A percentile compares a stretch with the other conserved stretches of the same genome.
Conservation (phyloP, 2,113 vertebrate genomes). For the Aegithalos caudatus region DNA sequence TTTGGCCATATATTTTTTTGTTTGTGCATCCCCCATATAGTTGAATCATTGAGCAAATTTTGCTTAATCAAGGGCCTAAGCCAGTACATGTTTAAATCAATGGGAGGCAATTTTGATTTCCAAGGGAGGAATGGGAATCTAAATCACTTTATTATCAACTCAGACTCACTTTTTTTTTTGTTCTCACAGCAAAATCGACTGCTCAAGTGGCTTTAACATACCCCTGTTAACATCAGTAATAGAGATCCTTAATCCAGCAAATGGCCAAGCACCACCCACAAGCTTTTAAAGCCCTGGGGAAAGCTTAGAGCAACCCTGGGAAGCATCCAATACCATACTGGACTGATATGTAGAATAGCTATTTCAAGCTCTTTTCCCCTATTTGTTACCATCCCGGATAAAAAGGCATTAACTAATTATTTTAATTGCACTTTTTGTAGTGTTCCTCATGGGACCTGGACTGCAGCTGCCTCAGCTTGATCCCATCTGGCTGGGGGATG, state of each 20-base stretch:
- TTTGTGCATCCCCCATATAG: background rate
- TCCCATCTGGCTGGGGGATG: conserved; percentile 42
- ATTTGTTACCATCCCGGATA: background rate
- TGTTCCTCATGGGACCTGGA: background rate
- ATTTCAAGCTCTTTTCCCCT: background rate
- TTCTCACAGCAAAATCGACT: background rate
- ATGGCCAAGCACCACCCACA: background rate
- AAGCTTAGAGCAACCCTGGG: background rate
- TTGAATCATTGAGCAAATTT: conserved; percentile 33
- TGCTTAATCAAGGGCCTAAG: background rate
- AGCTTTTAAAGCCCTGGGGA: background rate
- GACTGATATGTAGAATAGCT: background rate
- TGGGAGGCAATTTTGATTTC: background rate
- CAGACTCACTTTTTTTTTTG: background rate
- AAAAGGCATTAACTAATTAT: conserved; percentile 56
- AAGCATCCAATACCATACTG: background rate
- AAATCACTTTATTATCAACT: background rate
- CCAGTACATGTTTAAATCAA: background rate
- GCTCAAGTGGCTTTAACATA: background rate
- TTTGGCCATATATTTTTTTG: background rate
- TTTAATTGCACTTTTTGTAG: conserved; percentile 55
- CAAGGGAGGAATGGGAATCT: background rate
- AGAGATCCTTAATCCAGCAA: background rate
- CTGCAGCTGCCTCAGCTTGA: conserved; percentile 38
- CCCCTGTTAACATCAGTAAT: background rate